Percentiles rank a stretch among this genome's conserved stretches.
Conservation (phyloP, 2,113 vertebrate genomes). For the Bubalus kerabau region DNA sequence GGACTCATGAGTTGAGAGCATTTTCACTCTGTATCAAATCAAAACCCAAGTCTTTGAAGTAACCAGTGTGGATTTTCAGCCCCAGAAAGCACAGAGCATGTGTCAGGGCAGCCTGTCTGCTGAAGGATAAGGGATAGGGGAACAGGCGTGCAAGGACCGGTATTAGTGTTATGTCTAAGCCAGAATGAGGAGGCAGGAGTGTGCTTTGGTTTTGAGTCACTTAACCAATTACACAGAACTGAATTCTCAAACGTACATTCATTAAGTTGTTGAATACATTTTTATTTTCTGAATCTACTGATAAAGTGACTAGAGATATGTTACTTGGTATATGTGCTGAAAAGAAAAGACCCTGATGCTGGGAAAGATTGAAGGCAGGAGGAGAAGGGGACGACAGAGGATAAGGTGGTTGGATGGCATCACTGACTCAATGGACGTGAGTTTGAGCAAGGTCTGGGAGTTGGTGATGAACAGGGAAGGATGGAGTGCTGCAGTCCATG, state of each 20-base stretch:
- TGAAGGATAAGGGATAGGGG: not conserved
- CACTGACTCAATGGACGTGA: not conserved
- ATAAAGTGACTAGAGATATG: not conserved
- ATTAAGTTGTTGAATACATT: not conserved
- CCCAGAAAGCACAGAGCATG: not conserved
- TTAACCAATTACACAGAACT: not conserved
- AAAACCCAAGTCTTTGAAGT: not conserved
- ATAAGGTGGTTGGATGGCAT: not conserved
- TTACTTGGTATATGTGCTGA: not conserved
- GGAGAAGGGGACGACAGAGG: not conserved
- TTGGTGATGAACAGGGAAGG: not conserved
- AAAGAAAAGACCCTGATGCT: not conserved
- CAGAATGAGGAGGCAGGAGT: not conserved
- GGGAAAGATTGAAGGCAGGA: not conserved
- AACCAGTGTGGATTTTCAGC: not conserved
- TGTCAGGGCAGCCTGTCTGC: not conserved
- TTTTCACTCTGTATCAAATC: not conserved
- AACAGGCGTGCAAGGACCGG: too few species aligned
- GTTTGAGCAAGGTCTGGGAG: not conserved
- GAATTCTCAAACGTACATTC: not conserved
- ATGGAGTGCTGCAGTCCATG: not conserved
- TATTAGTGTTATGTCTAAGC: not conserved
- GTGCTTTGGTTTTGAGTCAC: not conserved
- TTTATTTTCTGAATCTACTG: not conserved
- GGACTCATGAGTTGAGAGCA: not conserved